phyloP scores from a whole-genome alignment of 2,797 vertebrate species.

The Gymnodraco acuticeps region DNA sequence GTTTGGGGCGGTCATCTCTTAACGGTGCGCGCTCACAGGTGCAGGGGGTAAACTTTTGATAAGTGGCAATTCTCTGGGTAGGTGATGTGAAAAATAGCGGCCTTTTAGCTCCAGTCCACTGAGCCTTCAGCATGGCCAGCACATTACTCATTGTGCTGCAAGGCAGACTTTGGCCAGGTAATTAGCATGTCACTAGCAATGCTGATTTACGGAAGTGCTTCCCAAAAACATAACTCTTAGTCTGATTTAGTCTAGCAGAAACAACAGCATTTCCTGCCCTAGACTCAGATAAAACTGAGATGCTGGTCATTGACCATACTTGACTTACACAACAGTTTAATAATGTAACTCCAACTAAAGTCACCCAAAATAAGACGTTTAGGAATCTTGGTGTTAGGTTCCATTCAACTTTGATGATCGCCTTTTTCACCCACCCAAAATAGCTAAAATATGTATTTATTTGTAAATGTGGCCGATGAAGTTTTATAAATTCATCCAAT shows the following conservation, averaged over 20 bases:
- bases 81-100: slow-evolving; percentile 74
- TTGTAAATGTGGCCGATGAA: too few relatives aligned
- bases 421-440: too few relatives aligned
- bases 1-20: slow-evolving; percentile 58
- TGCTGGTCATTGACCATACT: too few relatives aligned
- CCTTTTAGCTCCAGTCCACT: slow-evolving; percentile 68
- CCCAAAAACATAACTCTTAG: slow-evolving; percentile 14
- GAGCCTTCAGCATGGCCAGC: slow-evolving; percentile 60
- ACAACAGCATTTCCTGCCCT: too few relatives aligned
- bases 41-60: slow-evolving; percentile 67
- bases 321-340: too few relatives aligned
- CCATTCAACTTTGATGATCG: too few relatives aligned
- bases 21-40: slow-evolving; percentile 44
- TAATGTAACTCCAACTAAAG: too few relatives aligned
- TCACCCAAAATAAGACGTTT: too few relatives aligned
- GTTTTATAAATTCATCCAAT: too few relatives aligned
- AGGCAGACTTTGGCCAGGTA: slow-evolving; percentile 46
- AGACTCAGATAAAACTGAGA: too few relatives aligned
- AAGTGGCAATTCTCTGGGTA: slow-evolving; percentile 63
- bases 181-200: slow-evolving; percentile 57
- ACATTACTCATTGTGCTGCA: slow-evolving; percentile 67
- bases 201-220: slow-evolving; percentile 24
- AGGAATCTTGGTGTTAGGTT: too few relatives aligned
- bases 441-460: too few relatives aligned
- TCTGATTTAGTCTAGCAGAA: background rate